A percentile compares a stretch with the other conserved stretches of the same genome.
These are phyloP conservation scores for Pseudopleuronectes americanus DNA, from an alignment of 2,797 vertebrate genomes.

Conservation along the genomic window DNA sequence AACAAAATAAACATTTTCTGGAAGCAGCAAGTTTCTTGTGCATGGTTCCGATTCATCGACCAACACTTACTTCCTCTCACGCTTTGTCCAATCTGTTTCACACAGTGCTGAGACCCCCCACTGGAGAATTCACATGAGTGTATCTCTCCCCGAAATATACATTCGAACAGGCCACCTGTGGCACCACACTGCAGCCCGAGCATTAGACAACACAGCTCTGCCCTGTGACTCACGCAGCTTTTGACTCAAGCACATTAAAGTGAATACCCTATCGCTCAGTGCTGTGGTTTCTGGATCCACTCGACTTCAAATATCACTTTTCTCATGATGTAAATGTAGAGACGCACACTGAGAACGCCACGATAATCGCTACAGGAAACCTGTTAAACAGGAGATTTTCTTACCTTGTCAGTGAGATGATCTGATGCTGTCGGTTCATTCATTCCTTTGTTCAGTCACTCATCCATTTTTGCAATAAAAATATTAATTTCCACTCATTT, in stretches of 20 bases:
- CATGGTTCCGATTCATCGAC: conserved; percentile 45
- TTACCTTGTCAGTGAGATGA: conserved; percentile 44
- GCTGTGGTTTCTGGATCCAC: conserved; percentile 37
- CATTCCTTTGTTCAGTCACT: conserved; percentile 59
- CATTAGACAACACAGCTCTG: conserved; percentile 57
- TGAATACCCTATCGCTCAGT: conserved; percentile 51
- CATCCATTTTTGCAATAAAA: conserved; percentile 52
- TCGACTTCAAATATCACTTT: conserved; percentile 47
- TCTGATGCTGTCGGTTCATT: conserved; percentile 55
- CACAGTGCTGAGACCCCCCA: conserved; percentile 4
- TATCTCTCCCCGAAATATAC: conserved; percentile 63
- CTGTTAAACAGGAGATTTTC: conserved; percentile 58
- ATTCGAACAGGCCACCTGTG: conserved; percentile 59
- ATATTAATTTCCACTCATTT: conserved; percentile 56
- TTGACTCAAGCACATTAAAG: conserved; percentile 57
- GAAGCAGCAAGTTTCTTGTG: conserved; percentile 68
- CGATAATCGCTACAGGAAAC: conserved; percentile 43
- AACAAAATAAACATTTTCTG: conserved; percentile 88
- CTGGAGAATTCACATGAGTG: conserved; percentile 40
- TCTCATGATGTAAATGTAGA: conserved; percentile 29
- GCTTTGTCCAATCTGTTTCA: conserved; percentile 28
- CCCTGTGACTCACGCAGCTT: conserved; percentile 59
- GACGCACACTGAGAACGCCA: conserved; percentile 18
- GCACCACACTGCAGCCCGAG: conserved; percentile 54
- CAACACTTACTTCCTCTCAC: not conserved